A percentile compares a stretch with the other conserved stretches of the same genome.
These are phyloP conservation scores for Atherinomorus stipes DNA, from an alignment of 2,113 vertebrate genomes.

Conservation along the genomic window DNA sequence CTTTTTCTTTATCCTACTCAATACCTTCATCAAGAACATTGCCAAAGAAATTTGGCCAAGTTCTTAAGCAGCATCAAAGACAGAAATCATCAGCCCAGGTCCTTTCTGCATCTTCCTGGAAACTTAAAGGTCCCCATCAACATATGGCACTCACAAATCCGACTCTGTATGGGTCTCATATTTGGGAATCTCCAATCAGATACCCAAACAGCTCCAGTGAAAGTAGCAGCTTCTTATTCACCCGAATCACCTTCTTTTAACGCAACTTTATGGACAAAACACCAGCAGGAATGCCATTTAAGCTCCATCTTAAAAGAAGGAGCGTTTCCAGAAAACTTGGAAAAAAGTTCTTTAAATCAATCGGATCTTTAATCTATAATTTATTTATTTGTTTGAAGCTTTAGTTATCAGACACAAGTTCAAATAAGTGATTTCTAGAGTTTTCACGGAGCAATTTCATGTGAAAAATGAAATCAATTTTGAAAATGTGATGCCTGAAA, in stretches of 20 bases:
- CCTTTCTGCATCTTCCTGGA: constrained; percentile 18
- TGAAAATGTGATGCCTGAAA: not conserved
- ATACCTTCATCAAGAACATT: constrained; percentile 10
- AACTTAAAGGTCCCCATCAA: constrained; percentile 51
- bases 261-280: constrained; percentile 20
- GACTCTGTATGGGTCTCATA: constrained; percentile 17
- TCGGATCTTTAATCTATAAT: no score
- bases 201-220: constrained; percentile 18
- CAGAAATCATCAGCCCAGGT: constrained; percentile 52
- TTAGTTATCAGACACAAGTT: not conserved
- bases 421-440: not conserved
- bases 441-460: not conserved
- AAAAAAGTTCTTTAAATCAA: no score
- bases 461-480: not conserved
- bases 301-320: not conserved
- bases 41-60: constrained; percentile 34
- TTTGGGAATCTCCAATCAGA: constrained; percentile 44
- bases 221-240: constrained; percentile 54
- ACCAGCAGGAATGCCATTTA: constrained; percentile 13
- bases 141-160: constrained; percentile 63
- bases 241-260: not conserved
- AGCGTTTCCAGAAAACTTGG: not conserved
- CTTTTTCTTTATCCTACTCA: constrained; percentile 32
- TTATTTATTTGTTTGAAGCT: not conserved
- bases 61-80: constrained; percentile 67